These are phyloP conservation scores for Macrophya annulata DNA, from an alignment of 2,888 invertebrate genomes.

Conservation along the genomic window DNA sequence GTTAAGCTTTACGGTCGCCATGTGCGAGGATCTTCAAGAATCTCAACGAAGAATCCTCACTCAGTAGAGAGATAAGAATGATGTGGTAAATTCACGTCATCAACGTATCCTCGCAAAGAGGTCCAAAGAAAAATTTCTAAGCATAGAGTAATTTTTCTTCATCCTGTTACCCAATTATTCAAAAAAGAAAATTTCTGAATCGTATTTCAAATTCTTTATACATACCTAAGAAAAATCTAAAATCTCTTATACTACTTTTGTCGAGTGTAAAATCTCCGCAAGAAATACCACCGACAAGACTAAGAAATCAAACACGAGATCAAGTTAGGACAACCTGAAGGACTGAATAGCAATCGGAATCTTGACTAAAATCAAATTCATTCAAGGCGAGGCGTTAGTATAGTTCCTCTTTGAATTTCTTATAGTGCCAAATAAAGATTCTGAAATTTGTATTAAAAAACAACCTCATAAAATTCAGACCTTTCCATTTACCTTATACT, in stretches of 20 bases:
- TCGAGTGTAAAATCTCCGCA: neutral
- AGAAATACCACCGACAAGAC: neutral
- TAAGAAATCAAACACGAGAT: constrained; percentile 50
- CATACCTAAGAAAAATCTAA: neutral
- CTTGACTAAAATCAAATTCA: constrained; percentile 43
- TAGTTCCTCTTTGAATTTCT: neutral
- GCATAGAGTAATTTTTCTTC: neutral
- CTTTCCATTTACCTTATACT: neutral
- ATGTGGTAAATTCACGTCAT: constrained; percentile 2
- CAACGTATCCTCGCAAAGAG: neutral
- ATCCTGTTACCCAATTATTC: neutral
- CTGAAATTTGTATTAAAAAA: neutral
- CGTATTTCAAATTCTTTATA: neutral
- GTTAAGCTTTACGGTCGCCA: constrained; percentile 47
- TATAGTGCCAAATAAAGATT: neutral
- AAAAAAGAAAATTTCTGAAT: neutral
- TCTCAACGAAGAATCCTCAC: constrained; percentile 18
- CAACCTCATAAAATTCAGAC: neutral
- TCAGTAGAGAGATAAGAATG: neutral
- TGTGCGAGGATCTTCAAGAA: constrained; percentile 33
- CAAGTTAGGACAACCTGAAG: constrained; percentile 31
- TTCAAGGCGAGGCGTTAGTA: neutral
- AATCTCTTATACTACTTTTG: neutral
- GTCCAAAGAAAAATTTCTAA: neutral
- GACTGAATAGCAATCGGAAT: constrained; percentile 46